These are phyloP conservation scores for Pangasius mekongensis DNA, from an alignment of 2,797 vertebrate genomes.

Conservation along the genomic window DNA sequence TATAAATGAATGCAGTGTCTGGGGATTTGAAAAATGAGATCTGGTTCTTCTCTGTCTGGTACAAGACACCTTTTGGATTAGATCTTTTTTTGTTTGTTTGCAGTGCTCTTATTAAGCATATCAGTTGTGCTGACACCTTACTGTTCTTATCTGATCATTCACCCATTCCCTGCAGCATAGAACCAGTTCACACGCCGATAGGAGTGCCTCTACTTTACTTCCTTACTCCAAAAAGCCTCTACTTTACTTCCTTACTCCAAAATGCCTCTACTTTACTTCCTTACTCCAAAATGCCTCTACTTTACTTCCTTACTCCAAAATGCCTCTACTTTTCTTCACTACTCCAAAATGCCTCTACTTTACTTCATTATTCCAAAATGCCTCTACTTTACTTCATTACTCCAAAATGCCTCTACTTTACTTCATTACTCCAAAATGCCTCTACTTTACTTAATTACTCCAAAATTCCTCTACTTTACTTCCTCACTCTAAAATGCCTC, in stretches of 20 bases:
- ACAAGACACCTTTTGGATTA: background rate
- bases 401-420: too few species aligned
- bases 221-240: background rate
- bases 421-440: background rate
- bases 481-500: background rate
- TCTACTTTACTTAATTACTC: background rate
- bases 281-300: background rate
- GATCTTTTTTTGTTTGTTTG: background rate
- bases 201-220: background rate
- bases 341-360: too few species aligned
- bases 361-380: too few species aligned
- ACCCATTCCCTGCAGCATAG: background rate
- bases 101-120: background rate
- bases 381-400: too few species aligned
- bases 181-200: background rate
- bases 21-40: slow-evolving; percentile 16
- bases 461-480: background rate
- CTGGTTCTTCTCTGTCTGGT: background rate
- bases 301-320: background rate
- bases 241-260: background rate
- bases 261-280: background rate
- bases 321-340: background rate
- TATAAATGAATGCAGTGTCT: slow-evolving; percentile 6
- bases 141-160: background rate
- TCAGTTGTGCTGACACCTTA: background rate